Evolutionary conservation across 1,140 invertebrate species (phyloP), one percentile per base, ranked within the genome.

Genomic region (Drosophila chauvacae): DNA sequence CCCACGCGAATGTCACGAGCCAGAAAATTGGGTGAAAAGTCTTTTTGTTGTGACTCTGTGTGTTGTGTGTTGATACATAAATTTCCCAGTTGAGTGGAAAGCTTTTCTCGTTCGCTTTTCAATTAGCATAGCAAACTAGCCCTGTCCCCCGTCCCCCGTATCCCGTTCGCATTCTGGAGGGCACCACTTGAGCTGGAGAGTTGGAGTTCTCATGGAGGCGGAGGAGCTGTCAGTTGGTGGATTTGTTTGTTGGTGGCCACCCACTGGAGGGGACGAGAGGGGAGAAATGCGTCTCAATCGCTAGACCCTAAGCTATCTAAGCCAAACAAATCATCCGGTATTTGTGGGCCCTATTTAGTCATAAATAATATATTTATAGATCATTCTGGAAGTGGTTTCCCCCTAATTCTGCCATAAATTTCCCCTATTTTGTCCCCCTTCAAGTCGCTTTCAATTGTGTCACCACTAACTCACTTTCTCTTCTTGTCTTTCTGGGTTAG

Each of bases 11-110:
- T 73, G 76, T 73, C 76, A 73, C 76, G 65, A 88, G 77, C 85
- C 81, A 72, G 74, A 90, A 90, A 88, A 81, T 88, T 90, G 85
- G 84, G 84, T 85, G 86, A 90, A 88, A 90, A 90, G 66, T 76
- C 73, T 81, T 77, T 62, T 35, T 20, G 53, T 56, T 56, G 53
- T 26, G 53, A 28, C 33, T 50, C 42, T 48, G 50, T 51, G 28
- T 28, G 18, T 37, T 63, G 60, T 55, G 58, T 56, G 56, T 58
- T 61, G 65, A 70, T 74, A 76, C 79, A 87, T 83, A 80, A 80
- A 88, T 88, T 88, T 45, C 77, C 63, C 73, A 55, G 64, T 45
- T 69, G 68, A 59, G 50, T 78, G 65, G 69, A 68, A 76, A 86
- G 71, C 71, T 77, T 84, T 72, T 77, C 62, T 73, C 48, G 71